Base-by-base conservation (phyloP, 1,140 invertebrate genomes). In the Cotesia vestalis region DNA sequence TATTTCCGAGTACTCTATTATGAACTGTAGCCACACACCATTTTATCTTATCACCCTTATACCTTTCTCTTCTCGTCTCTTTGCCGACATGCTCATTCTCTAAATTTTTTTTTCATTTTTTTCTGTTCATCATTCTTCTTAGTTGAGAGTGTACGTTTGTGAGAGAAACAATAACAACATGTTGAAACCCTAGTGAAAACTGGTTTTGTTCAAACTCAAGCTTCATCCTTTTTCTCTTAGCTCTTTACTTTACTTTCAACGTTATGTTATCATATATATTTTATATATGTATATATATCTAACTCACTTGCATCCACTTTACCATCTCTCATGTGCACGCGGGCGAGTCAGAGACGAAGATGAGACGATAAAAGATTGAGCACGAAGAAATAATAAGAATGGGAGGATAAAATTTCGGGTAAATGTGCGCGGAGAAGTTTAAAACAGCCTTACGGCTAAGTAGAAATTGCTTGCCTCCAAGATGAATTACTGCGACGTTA, bases 141-240 rank as follows among this genome's bases (percentile, higher is more conserved):
- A 35, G n/a, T 38, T 17, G 12, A 46, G 36, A 61, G 55, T 71
- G 34, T 38, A 17, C 46, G 36, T 70, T 60, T 60, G 62, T 69
- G 66, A 69, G 72, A 69, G 69, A 76, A 73, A 76, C 75, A 76
- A 73, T 76, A 76, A 76, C 72, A 76, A n/a, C 59, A 52, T 20
- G 34, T 4, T 57, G 27, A 57, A 36, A 52, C 61, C 55, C 53
- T 62, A 38, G 70, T 64, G 63, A 68, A 75, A 76, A 76, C 74
- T 73, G 71, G 74, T 76, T 76, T 73, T 67, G 55, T 74, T 66
- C 51, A 20, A 46, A 46, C 61, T 66, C 66, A 60, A 34, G 51
- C n/a, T 38, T 36, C 12, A 8, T 40, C 46, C 4, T 66, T 46
- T 27, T 8, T 46, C 40, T 46, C 40, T 46, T 46, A 46, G 40